phyloP scores from a whole-genome alignment of 2,113 vertebrate species.

The Labeo catla region DNA sequence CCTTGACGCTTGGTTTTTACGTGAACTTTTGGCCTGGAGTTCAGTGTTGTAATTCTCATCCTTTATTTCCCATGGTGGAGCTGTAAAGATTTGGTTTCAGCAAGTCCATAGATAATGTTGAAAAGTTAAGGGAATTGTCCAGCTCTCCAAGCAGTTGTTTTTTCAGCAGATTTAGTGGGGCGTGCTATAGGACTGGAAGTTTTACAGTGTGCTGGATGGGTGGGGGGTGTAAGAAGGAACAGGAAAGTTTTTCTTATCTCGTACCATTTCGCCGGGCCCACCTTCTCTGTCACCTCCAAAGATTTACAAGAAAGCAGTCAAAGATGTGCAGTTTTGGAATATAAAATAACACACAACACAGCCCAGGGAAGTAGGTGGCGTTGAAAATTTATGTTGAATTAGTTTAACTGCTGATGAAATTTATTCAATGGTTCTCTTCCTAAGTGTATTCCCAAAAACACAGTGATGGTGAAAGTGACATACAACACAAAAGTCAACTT shows the following conservation, averaged over 20 bases:
- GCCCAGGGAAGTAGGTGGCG: neutral
- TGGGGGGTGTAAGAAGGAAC: neutral
- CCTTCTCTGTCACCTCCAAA: neutral
- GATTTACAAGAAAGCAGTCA: slow-evolving; percentile 7
- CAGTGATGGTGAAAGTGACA: no score
- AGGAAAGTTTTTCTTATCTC: neutral
- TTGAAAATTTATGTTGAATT: neutral
- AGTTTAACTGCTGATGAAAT: neutral
- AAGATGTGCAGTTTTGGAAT: neutral
- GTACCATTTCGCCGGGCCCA: neutral
- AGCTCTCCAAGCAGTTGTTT: slow-evolving; percentile 7
- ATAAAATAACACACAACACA: slow-evolving; percentile 8
- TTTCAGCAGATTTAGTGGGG: slow-evolving; percentile 19
- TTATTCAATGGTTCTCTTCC: neutral
- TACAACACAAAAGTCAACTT: no score
- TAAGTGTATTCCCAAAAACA: no score
- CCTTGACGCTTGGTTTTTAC: neutral
- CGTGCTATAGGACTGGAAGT: neutral
- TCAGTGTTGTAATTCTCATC: neutral
- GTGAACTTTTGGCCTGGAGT: neutral
- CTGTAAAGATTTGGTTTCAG: slow-evolving; percentile 10
- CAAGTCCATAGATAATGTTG: neutral
- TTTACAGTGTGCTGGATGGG: slow-evolving; percentile 2
- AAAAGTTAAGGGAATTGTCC: slow-evolving; percentile 17
- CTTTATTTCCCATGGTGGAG: slow-evolving; percentile 22